Evolutionary conservation across 2,113 vertebrate genomes (phyloP).

Genomic region (Hystrix brachyura): DNA sequence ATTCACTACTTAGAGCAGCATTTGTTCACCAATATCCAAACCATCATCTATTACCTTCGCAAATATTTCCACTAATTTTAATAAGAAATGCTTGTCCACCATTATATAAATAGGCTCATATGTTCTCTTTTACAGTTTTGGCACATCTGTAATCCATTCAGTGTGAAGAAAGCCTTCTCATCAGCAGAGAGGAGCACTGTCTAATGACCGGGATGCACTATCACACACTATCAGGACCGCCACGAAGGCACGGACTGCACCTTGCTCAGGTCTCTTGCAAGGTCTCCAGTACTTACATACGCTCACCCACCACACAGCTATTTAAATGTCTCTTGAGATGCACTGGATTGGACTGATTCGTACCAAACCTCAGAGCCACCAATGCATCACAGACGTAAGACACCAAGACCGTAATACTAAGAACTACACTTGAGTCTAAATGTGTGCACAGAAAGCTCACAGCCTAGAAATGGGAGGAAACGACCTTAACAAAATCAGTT

Average conservation of each 20-base stretch:
- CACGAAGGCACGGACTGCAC: neutral
- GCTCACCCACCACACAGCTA: neutral
- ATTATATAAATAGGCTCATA: neutral
- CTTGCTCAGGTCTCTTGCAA: neutral
- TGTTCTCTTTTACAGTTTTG: neutral
- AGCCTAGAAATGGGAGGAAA: neutral
- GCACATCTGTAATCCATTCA: neutral
- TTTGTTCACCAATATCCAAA: neutral
- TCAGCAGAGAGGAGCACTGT: neutral
- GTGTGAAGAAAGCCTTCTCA: neutral
- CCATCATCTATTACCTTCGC: neutral
- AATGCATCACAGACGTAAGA: neutral
- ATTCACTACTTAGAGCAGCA: neutral
- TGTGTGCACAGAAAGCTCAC: neutral
- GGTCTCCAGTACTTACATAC: neutral
- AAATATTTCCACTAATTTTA: neutral
- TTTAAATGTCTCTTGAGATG: neutral
- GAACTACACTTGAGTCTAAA: neutral
- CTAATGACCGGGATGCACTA: neutral
- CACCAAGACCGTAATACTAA: neutral
- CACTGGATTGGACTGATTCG: neutral
- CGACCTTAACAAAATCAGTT: slow-evolving; percentile 35
- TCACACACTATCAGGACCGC: neutral
- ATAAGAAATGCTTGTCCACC: neutral
- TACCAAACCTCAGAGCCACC: neutral